Evolutionary conservation across 2,113 vertebrate genomes (phyloP), one percentile per base, ranked within the genome.

Genomic region (Boleophthalmus pectinirostris): DNA sequence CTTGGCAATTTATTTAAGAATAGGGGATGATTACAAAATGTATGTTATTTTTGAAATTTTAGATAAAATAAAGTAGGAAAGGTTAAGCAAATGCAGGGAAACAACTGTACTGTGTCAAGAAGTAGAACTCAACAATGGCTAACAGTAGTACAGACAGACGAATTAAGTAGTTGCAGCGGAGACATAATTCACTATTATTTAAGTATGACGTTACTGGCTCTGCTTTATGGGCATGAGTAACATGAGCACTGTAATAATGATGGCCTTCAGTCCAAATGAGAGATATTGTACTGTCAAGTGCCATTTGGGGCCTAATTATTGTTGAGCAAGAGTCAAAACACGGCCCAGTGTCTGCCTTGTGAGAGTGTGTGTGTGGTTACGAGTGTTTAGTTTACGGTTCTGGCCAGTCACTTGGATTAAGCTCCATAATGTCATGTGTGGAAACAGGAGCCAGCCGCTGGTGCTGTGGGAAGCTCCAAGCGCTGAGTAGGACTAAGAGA

Each of bases 381-480:
- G 73, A 82, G 49, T 82, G 81, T 89, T 89, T 89, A 82, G 87
- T 89, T 90, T 87, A 89, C 73, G 87, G 83, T 88, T 86, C 80
- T 86, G 86, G 83, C 85, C 83, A 82, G 82, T 90, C 77, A 33
- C 82, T 78, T 69, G 87, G 89, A 90, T 90, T 89, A 89, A 75
- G 64, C 76, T 85, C 82, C 73, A 69, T 82, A 85, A 88, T 77
- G 80, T 89, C 80, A 79, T 86, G 86, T 88, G 83, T 88, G 82
- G 89, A 90, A 90, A 88, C 84, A 83, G 89, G 77, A 91, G 89
- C 85, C 82, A 87, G 85, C 73, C 81, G 74, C 82, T 87, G 85
- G 79, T 71, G 58, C 72, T 80, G 88, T 89, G 88, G 84, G 85
- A 82, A 88, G 72, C 66, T 78, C 68, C 72, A 83, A 82, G 85